These are phyloP conservation scores for Python bivittatus DNA, from an alignment of 2,113 vertebrate genomes.

Conservation along the genomic window DNA sequence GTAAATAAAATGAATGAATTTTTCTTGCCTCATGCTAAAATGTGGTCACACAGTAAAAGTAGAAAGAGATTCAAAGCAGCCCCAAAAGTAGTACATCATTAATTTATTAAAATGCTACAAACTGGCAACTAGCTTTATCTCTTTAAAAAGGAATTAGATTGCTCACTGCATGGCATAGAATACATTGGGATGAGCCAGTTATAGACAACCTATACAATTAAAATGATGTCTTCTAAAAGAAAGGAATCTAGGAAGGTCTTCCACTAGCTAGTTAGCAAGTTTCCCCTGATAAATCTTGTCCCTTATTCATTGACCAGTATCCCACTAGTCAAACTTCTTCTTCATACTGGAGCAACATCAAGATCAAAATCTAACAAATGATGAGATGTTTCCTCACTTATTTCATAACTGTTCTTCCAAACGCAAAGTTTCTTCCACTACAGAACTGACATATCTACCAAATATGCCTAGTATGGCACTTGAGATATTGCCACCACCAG, in stretches of 20 bases:
- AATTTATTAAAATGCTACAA: not conserved
- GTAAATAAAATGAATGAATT: not conserved
- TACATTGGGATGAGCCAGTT: not conserved
- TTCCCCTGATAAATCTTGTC: not conserved
- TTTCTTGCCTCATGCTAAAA: not conserved
- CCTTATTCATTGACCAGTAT: not conserved
- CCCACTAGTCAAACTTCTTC: not conserved
- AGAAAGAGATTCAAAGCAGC: not conserved
- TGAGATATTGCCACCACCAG: not conserved
- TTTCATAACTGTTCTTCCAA: not conserved
- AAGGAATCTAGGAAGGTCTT: not conserved
- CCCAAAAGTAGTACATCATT: not conserved
- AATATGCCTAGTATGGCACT: not conserved
- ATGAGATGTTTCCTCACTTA: not conserved
- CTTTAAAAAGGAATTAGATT: not conserved
- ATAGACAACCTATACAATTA: not conserved
- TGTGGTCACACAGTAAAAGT: not conserved
- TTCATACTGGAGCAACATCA: not conserved
- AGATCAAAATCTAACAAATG: not conserved
- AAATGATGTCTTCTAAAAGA: not conserved
- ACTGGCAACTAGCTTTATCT: too few species aligned
- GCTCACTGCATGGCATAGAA: not conserved
- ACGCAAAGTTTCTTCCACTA: constrained; percentile 17
- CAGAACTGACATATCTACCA: not conserved
- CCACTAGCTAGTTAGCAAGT: not conserved